Percentiles rank a stretch among this genome's conserved stretches.
Evolutionary conservation across 37 sponge, comb jelly and placozoan species (phyloP).

Genomic region (Theonella swinhoei): DNA sequence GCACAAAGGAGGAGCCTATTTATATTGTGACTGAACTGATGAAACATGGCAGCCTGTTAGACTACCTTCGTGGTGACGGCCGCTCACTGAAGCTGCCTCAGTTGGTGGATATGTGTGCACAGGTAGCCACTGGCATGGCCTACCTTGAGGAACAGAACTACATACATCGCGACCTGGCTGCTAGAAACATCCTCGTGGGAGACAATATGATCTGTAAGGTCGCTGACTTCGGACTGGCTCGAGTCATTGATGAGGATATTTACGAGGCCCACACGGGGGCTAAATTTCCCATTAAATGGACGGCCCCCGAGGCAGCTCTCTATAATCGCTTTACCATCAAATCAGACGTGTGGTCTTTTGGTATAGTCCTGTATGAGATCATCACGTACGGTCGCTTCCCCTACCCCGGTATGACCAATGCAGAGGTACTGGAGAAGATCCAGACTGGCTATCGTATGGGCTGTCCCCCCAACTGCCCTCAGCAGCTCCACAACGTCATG

Average conservation of each 20-base stretch:
- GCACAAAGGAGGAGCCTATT: constrained; percentile 94
- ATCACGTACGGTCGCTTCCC: constrained; percentile 97
- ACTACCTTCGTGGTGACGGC: constrained; percentile 91
- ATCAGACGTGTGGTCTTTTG: constrained; percentile 98
- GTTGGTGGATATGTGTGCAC: constrained; percentile 89
- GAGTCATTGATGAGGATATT: constrained; percentile 91
- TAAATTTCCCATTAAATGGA: constrained; percentile 99
- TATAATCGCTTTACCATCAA: constrained; percentile 97
- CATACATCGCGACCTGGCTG: constrained; percentile 97
- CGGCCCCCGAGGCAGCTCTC: constrained; percentile 96
- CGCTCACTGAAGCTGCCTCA: constrained; percentile 73
- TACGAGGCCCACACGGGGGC: constrained; percentile 95
- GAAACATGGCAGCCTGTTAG: constrained; percentile 93
- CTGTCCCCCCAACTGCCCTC: constrained; percentile 70
- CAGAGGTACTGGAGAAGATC: constrained; percentile 84
- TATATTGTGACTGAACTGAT: constrained; percentile 96
- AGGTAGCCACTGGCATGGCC: constrained; percentile 96
- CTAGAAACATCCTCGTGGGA: constrained; percentile 97
- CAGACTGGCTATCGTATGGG: constrained; percentile 85
- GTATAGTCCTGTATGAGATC: constrained; percentile 91
- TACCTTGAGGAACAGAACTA: constrained; percentile 94
- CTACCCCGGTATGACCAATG: constrained; percentile 97
- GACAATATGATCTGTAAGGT: constrained; percentile 93
- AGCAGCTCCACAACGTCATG: constrained; percentile 81
- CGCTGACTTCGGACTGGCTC: constrained; percentile 97